Base-by-base conservation (phyloP, 2,888 invertebrate genomes). In the Drosophila fungiperda region DNA sequence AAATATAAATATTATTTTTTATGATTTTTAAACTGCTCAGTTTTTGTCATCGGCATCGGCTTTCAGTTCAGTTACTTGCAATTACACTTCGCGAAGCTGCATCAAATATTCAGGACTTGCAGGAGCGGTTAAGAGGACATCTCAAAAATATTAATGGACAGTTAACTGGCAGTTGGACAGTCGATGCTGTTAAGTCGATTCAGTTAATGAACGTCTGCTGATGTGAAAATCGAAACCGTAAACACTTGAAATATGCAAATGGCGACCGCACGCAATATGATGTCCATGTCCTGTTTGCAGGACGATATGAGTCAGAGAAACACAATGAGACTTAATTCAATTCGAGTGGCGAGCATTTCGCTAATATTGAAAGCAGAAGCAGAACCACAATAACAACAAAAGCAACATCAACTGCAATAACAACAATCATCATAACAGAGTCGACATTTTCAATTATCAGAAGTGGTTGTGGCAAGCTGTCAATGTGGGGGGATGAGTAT, bases 241-340 rank as follows among this genome's bases (percentile, higher is more conserved):
- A 57, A 52, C 62, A 70, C 68, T 85, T 89, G 65, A 85, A 87
- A 87, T 89, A 86, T 86, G 86, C 88, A 87, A 80, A 84, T 73
- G 80, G 74, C 68, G 66, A 67, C 63, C 78, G 62, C 87, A 78
- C 71, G 89, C 76, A 80, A 73, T 69, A 33, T 64, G 78, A 68
- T 57, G 62, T 53, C 42, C 72, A 35, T 53, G 42, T 66, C 42
- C 67, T 57, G 52, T 20, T 49, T 55, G 60, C 67, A 60, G 75
- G 48, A 68, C 38, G 23, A 36, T 38, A 23, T 52, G 38, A 48
- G 58, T 23, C 52, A 36, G 20, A 40, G 20, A 36, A 42, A 15
- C 26, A 55, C 63, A 67, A 68, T 62, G 55, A 54, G 70, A 68
- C 68, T 68, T 70, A 74, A 81, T 80, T 74, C 68, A 66, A 79